A percentile compares a stretch with the other conserved stretches of the same genome.
phyloP scores from a whole-genome alignment of 2,113 vertebrate species.

The Phalacrocorax aristotelis region DNA sequence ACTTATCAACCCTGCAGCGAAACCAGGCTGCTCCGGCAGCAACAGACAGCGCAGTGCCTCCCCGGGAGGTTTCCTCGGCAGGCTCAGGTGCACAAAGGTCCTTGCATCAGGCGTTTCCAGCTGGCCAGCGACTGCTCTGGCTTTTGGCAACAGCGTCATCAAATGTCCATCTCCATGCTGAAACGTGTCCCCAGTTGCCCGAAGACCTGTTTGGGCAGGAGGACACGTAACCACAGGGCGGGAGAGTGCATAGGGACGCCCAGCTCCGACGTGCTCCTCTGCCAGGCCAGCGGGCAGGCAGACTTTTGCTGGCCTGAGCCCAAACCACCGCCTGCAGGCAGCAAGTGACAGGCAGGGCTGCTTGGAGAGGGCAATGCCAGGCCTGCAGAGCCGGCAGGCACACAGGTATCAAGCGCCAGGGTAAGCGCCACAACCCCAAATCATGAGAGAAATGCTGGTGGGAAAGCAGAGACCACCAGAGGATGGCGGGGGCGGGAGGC shows the following conservation, averaged over 20 bases:
- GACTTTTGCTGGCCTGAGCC: not conserved
- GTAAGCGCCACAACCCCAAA: no score
- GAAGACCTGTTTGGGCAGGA: not conserved
- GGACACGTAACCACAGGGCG: not conserved
- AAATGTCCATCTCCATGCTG: not conserved
- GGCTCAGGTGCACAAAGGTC: not conserved
- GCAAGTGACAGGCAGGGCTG: accelerated
- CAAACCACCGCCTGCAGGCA: not conserved
- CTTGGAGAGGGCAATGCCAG: not conserved
- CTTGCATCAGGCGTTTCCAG: not conserved
- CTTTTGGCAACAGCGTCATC: not conserved
- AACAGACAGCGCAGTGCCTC: not conserved
- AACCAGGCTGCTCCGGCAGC: not conserved
- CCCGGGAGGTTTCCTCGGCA: not conserved
- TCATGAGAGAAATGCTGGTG: accelerated
- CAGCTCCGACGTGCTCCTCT: accelerated
- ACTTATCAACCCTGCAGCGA: accelerated
- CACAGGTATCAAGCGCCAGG: accelerated
- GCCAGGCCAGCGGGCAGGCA: not conserved
- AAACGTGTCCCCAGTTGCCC: not conserved
- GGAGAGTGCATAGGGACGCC: accelerated
- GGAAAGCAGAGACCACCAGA: not conserved
- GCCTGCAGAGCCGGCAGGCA: not conserved
- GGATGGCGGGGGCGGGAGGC: no score
- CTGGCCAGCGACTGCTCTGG: accelerated